phyloP scores from a whole-genome alignment of 2,113 vertebrate species.

The Bujurquina vittata region DNA sequence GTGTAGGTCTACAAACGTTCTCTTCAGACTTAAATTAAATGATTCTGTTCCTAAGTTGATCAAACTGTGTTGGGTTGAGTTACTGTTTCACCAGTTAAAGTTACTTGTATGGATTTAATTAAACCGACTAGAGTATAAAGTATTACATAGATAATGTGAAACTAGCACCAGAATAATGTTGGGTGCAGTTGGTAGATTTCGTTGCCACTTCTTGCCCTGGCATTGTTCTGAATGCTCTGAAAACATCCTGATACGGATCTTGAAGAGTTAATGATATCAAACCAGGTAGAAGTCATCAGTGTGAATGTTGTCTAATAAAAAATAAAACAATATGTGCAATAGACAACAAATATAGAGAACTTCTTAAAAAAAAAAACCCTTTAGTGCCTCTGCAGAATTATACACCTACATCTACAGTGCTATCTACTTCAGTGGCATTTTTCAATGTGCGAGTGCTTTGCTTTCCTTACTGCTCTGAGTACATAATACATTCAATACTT shows the following conservation, averaged over 20 bases:
- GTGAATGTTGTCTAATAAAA: constrained; percentile 7
- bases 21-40: too few relatives aligned
- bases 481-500: constrained; percentile 88
- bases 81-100: neutral
- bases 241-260: neutral
- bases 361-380: constrained; percentile 39
- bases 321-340: constrained; percentile 41
- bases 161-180: neutral
- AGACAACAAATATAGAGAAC: neutral
- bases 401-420: constrained; percentile 53
- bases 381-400: constrained; percentile 75
- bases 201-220: neutral
- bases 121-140: neutral
- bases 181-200: neutral
- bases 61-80: neutral
- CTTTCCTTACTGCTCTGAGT: constrained; percentile 75
- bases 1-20: too few relatives aligned
- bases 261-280: neutral
- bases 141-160: constrained; percentile 4
- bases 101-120: neutral
- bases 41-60: neutral
- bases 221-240: neutral
- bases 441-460: constrained; percentile 86
- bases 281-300: constrained; percentile 6
- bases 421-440: constrained; percentile 55